Base-by-base conservation (phyloP, 2,797 vertebrate species). In the Peromyscus melanophrys region DNA sequence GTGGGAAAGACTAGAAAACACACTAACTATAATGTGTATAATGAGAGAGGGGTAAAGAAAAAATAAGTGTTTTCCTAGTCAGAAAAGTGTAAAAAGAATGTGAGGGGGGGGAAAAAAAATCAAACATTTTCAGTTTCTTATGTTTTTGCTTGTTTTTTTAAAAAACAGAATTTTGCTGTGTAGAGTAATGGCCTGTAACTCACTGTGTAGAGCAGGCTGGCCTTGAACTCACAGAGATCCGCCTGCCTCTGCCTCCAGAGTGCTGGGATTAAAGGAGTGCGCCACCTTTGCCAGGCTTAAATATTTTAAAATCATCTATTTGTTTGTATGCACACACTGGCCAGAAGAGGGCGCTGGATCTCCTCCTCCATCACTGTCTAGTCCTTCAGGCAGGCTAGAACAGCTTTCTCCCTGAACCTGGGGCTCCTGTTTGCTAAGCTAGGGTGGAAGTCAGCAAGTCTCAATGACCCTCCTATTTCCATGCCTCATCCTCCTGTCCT, bases 1-100 rank as follows among this genome's bases (percentile, higher is more conserved):
- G 73, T 57, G 97, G 96, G 40, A 83, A 94, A 78, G 69, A 86
- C 67, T 94, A 52, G 73, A 94, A 73, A 78, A 78, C 49, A 92
- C 16, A 92, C 6, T 78, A 90, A 77, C 37, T 69, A 82, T 27
- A 84, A 82, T 0, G 21, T 46, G 46, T 2, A 3, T 21, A 2
- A 37, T 31, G 85, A 12, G 1, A 59, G 9, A n/a, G 16, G 40
- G 2, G 71, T 57, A 76, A 5, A 1, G 34, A 27, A 89, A 89
- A 90, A 81, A 6, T 25, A 69, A 69, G 25, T 90, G n/a, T 87
- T 63, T 95, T 94, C 46, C 65, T 29, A 49, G 46, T 92, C 61
- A 90, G 63, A 10, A 94, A 92, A 92, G 34, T 52, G 31, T 19
- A 83, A n/a, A 93, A 87, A 95, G 43, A 95, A 40, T 81, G 6